These are phyloP conservation scores for Phalera bucephala DNA, from an alignment of 2,888 invertebrate species.

Conservation along the genomic window DNA sequence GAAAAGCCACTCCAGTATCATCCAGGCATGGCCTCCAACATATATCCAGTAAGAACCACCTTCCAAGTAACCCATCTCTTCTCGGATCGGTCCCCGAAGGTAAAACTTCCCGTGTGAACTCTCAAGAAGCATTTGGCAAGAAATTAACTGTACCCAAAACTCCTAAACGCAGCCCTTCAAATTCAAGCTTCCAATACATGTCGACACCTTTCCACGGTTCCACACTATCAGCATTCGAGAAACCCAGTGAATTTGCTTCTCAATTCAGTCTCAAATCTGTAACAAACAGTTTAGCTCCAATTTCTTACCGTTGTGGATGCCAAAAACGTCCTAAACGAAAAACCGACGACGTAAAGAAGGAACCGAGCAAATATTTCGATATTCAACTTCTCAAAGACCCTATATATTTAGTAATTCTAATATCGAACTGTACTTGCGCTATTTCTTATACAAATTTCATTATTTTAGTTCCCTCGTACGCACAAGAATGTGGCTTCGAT, in stretches of 20 bases:
- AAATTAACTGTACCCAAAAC: constrained; percentile 68
- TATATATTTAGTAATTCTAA: constrained; percentile 90
- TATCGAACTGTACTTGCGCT: constrained; percentile 93
- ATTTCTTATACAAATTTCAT: constrained; percentile 94
- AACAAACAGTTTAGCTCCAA: constrained; percentile 79
- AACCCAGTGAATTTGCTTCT: constrained; percentile 90
- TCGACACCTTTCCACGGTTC: constrained; percentile 94
- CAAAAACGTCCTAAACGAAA: constrained; percentile 57
- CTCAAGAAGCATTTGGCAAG: constrained; percentile 65
- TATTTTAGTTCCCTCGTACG: constrained; percentile 91
- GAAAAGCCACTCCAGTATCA: constrained; percentile 62
- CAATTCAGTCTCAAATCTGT: constrained; percentile 89
- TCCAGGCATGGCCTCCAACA: constrained; percentile 79
- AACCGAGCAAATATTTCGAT: constrained; percentile 88
- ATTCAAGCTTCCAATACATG: constrained; percentile 92
- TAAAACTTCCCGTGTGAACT: constrained; percentile 59
- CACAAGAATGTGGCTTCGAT: constrained; percentile 86
- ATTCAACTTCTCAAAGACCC: constrained; percentile 89
- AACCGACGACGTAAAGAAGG: constrained; percentile 58
- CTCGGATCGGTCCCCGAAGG: constrained; percentile 89
- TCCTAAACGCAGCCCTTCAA: constrained; percentile 88
- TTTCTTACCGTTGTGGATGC: constrained; percentile 65
- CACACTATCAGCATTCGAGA: constrained; percentile 89
- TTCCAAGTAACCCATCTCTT: constrained; percentile 85
- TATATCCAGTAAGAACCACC: constrained; percentile 84